Percentiles rank a stretch among this genome's conserved stretches.
Conservation (phyloP, 2,113 vertebrate genomes). For the Ceuthmochares aereus region DNA sequence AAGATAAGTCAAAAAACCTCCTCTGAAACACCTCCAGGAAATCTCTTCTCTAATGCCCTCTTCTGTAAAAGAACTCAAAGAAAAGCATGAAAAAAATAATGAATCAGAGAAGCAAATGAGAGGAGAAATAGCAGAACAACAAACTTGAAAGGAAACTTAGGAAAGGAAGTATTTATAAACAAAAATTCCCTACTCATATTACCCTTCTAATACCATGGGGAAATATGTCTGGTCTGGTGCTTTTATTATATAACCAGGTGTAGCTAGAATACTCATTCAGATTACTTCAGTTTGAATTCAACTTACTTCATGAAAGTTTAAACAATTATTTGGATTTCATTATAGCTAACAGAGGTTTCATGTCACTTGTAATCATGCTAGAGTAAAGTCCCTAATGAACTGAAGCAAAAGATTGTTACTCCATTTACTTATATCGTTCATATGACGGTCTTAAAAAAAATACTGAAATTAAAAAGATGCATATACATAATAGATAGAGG, state of each 20-base stretch:
- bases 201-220: neutral
- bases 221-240: neutral
- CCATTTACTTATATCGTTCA: neutral
- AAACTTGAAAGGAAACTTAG: neutral
- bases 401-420: neutral
- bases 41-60: neutral
- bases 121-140: neutral
- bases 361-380: neutral
- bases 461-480: neutral
- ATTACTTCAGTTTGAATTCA: conserved; percentile 21
- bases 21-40: neutral
- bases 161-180: neutral
- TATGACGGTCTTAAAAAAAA: neutral
- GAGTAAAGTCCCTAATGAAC: neutral
- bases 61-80: neutral
- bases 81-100: neutral
- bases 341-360: conserved; percentile 37
- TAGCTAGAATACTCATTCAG: neutral
- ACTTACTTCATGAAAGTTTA: conserved; percentile 37
- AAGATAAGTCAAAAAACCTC: neutral
- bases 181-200: neutral
- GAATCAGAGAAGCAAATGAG: neutral
- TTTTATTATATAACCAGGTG: neutral
- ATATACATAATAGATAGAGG: neutral
- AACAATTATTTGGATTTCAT: conserved; percentile 18